Evolutionary conservation across 2,113 vertebrate species (phyloP).

Genomic region (Pardalotus punctatus): DNA sequence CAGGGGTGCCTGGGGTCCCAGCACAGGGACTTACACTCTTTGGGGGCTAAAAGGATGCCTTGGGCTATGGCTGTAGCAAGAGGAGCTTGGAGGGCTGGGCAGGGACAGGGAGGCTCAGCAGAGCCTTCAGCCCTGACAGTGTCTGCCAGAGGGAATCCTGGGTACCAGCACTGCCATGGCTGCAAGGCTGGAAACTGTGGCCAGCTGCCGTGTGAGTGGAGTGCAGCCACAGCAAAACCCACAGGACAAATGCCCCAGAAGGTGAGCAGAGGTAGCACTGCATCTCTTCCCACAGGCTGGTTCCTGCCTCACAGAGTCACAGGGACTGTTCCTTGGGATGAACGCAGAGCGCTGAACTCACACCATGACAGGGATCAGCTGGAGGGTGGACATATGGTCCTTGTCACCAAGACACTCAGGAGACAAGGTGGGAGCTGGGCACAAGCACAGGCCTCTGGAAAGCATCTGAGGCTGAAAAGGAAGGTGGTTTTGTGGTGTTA

Average conservation of each 20-base stretch:
- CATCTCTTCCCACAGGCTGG: neutral
- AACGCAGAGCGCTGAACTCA: neutral
- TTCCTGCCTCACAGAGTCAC: accelerated
- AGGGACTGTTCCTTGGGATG: neutral
- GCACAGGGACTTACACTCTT: neutral
- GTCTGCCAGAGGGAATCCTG: neutral
- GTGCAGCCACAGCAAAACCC: neutral
- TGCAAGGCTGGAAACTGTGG: neutral
- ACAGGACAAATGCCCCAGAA: neutral
- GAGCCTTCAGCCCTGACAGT: neutral
- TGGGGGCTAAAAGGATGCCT: neutral
- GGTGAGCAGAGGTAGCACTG: neutral
- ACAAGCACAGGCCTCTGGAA: neutral
- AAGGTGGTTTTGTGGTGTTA: neutral
- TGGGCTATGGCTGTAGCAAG: accelerated
- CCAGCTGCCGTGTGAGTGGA: accelerated
- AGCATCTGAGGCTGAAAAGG: neutral
- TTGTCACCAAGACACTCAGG: accelerated
- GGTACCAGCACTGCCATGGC: neutral
- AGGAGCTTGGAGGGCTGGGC: accelerated
- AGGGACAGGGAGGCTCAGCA: no score
- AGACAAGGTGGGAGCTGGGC: neutral
- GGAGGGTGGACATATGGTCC: accelerated
- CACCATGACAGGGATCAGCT: neutral
- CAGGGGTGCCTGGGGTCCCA: neutral